Base-by-base conservation (phyloP, 2,113 vertebrate species). In the Rhinopomastus cyanomelas region DNA sequence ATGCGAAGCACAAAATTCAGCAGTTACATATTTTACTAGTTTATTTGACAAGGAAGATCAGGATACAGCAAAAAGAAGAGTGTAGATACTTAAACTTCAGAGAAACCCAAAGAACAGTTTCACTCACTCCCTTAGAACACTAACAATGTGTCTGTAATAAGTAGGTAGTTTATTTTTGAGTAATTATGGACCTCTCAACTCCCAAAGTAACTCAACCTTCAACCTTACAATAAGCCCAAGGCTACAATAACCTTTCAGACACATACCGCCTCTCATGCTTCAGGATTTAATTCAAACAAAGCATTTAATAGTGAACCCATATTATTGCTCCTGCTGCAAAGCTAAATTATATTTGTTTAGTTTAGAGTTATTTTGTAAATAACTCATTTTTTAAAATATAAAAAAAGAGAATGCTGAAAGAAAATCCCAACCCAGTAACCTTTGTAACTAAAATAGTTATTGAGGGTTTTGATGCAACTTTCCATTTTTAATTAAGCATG, bases 181-280 rank as follows among this genome's bases (percentile, higher is more conserved):
- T 89, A 94, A 93, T 92, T 95, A 96, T 60, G 88, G 62, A 90
- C 88, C 57, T 89, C 72, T 53, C 60, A 71, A 88, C 79, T 89
- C 71, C 56, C 37, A 83, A 93, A 85, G 75, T 74, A 87, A 93
- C 67, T 87, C 57, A 89, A 56, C 65, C 72, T 88, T 91, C 76
- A 85, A 73, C 83, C 60, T 92, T 42, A 49, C 5, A 93, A 89
- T 67, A 85, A 88, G 89, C 89, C 95, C 80, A 86, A 92, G 91
- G 93, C 89, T 89, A 57, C 73, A 94, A 92, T 88, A 92, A 94
- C 81, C 57, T 53, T 88, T 86, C 61, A 81, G 73, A 93, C 91
- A 91, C 29, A 80, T 46, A 61, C 32, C 81, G 39, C n/a, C 74
- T 64, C 49, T 85, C 49, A 46, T 78, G 56, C 49, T 69, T 83